phyloP scores from a whole-genome alignment of 2,797 vertebrate genomes.

The Pachyuromys duprasi region DNA sequence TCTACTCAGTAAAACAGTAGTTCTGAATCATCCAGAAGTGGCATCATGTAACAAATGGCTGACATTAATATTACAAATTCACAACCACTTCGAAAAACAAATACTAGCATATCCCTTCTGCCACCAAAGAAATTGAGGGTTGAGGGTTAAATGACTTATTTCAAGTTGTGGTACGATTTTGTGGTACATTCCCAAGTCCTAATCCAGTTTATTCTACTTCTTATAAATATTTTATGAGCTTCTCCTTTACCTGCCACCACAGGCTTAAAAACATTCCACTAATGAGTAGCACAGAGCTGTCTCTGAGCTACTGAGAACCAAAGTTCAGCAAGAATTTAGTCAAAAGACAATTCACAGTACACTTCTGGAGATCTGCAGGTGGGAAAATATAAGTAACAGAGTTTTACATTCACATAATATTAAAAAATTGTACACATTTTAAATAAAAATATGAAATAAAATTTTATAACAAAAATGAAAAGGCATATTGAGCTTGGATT shows the following conservation, averaged over 20 bases:
- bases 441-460: conserved; percentile 48
- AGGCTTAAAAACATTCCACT: conserved; percentile 60
- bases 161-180: not conserved
- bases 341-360: conserved; percentile 28
- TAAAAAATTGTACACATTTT: not conserved
- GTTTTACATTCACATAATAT: not conserved
- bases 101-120: not conserved
- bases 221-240: conserved; percentile 68
- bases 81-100: not conserved
- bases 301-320: conserved; percentile 57
- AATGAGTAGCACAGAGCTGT: conserved; percentile 63
- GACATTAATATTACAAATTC: conserved; percentile 54
- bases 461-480: conserved; percentile 19
- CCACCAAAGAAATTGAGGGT: not conserved
- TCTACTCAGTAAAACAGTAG: not conserved
- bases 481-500: not conserved
- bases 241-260: conserved; percentile 52
- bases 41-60: not conserved
- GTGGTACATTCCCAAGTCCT: not conserved
- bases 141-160: conserved; percentile 38
- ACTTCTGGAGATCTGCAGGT: conserved; percentile 5
- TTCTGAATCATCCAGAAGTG: conserved; percentile 39
- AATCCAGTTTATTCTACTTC: conserved; percentile 46
- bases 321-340: conserved; percentile 67
- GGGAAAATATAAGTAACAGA: not conserved